Percentiles rank a stretch among this genome's conserved stretches.
phyloP scores from a whole-genome alignment of 2,888 invertebrate genomes.

The Ypsolopha scabrella region DNA sequence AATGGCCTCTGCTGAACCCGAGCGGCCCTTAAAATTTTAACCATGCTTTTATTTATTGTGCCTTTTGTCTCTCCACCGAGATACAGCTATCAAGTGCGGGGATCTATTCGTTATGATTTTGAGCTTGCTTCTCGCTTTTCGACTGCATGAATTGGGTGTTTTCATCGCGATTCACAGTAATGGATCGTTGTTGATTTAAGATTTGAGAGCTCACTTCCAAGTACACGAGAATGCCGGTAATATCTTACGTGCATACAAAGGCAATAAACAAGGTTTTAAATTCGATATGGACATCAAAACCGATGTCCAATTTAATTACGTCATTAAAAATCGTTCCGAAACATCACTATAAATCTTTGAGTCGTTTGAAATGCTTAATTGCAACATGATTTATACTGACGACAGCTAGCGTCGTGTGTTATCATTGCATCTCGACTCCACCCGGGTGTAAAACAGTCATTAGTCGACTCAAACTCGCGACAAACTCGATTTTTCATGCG shows the following conservation, averaged over 20 bases:
- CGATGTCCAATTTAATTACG: conserved; percentile 3
- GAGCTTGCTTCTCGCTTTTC: conserved; percentile 15
- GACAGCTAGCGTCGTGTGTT: conserved; percentile 23
- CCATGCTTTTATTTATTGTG: conserved; percentile 58
- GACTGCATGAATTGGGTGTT: conserved; percentile 2
- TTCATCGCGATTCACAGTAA: conserved; percentile 1
- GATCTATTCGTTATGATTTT: conserved; percentile 51
- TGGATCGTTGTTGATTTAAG: background rate
- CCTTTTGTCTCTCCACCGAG: conserved; percentile 33
- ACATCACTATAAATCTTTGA: conserved; percentile 23
- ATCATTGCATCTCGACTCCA: conserved; percentile 25
- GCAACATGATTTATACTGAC: conserved; percentile 34
- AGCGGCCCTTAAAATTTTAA: conserved; percentile 63
- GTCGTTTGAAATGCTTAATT: conserved; percentile 29
- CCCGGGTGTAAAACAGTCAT: conserved; percentile 14
- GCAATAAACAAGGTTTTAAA: background rate
- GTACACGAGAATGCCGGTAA: background rate
- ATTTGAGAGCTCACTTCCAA: background rate
- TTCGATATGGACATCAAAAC: conserved; percentile 2
- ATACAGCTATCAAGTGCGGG: conserved; percentile 37
- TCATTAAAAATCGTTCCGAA: conserved; percentile 5
- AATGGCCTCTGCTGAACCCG: conserved; percentile 46
- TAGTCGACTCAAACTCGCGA: conserved; percentile 12
- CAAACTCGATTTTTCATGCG: conserved; percentile 21
- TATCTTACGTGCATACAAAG: background rate